A percentile compares a stretch with the other conserved stretches of the same genome.
Conservation (phyloP, 1,140 invertebrate genomes). For the Zaprionus ornatus region DNA sequence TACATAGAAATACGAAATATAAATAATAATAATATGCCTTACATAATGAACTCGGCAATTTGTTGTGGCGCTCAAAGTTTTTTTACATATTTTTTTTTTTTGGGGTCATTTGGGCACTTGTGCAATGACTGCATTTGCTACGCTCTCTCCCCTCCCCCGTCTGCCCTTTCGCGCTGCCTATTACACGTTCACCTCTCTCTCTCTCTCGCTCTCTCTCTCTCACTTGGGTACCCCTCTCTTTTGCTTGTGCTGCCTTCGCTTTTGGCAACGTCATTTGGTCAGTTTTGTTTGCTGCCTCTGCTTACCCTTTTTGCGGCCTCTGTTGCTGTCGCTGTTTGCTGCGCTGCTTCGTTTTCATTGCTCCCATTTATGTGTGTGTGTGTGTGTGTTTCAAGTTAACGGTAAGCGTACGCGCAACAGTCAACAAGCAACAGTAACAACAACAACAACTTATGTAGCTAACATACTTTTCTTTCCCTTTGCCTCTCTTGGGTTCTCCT, state of each 20-base stretch:
- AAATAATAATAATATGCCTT: background rate
- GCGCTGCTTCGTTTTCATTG: conserved; percentile 40
- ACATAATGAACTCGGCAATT: background rate
- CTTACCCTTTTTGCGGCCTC: background rate
- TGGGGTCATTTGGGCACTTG: conserved; percentile 40
- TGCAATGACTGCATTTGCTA: conserved; percentile 41
- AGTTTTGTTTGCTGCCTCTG: conserved; percentile 9
- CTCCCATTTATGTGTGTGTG: conserved; percentile 22
- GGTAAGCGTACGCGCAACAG: conserved; percentile 60
- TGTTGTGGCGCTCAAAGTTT: background rate
- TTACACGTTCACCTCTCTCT: background rate
- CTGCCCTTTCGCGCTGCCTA: background rate
- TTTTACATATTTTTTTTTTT: conserved; percentile 1
- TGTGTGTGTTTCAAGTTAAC: conserved; percentile 67
- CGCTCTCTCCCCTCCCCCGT: background rate
- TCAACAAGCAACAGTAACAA: conserved; percentile 49
- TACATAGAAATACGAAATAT: background rate
- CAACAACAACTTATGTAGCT: conserved; percentile 65
- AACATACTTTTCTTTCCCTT: conserved; percentile 54
- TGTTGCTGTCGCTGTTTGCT: background rate
- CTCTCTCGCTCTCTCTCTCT: no score
- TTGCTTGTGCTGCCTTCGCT: background rate
- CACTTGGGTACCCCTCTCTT: background rate
- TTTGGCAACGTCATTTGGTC: conserved; percentile 25
- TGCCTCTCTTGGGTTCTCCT: background rate